Percentiles rank a stretch among this genome's conserved stretches.
phyloP scores from a whole-genome alignment of 30 jellyfish, hydroid and myxozoan species.

The Hydractinia symbiolongicarpus region DNA sequence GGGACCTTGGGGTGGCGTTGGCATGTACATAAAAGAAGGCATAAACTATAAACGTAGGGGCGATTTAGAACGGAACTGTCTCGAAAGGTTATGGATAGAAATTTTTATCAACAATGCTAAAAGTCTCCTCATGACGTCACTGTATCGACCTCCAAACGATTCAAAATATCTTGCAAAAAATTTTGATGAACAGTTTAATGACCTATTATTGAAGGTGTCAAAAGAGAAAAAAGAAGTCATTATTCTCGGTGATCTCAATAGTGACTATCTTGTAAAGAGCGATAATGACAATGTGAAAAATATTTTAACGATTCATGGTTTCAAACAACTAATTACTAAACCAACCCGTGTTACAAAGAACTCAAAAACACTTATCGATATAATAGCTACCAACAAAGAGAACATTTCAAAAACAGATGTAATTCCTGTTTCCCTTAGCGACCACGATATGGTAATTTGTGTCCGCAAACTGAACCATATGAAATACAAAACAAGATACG shows the following conservation, averaged over 20 bases:
- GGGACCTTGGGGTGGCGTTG: constrained; percentile 18
- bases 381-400: constrained; percentile 11
- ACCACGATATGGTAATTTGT: not conserved
- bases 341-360: constrained; percentile 13
- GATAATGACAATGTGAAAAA: constrained; percentile 5
- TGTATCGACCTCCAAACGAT: constrained; percentile 15
- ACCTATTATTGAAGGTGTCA: constrained; percentile 15
- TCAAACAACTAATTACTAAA: constrained; percentile 7
- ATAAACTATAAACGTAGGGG: constrained; percentile 5
- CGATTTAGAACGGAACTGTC: constrained; percentile 14
- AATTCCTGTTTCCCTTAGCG: constrained; percentile 11
- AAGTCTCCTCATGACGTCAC: constrained; percentile 24
- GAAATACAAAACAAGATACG: constrained; percentile 10
- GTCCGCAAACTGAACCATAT: constrained; percentile 4
- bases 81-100: constrained; percentile 20
- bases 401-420: constrained; percentile 6
- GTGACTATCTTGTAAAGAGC: constrained; percentile 3
- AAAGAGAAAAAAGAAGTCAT: constrained; percentile 16
- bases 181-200: constrained; percentile 9
- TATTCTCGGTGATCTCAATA: constrained; percentile 9
- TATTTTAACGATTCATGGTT: constrained; percentile 6
- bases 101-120: constrained; percentile 22
- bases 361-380: constrained; percentile 5
- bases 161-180: constrained; percentile 11
- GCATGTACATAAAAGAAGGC: constrained; percentile 18